A percentile compares a stretch with the other conserved stretches of the same genome.
Evolutionary conservation across 2,113 vertebrate species (phyloP).

Genomic region (Poicephalus meyeri): DNA sequence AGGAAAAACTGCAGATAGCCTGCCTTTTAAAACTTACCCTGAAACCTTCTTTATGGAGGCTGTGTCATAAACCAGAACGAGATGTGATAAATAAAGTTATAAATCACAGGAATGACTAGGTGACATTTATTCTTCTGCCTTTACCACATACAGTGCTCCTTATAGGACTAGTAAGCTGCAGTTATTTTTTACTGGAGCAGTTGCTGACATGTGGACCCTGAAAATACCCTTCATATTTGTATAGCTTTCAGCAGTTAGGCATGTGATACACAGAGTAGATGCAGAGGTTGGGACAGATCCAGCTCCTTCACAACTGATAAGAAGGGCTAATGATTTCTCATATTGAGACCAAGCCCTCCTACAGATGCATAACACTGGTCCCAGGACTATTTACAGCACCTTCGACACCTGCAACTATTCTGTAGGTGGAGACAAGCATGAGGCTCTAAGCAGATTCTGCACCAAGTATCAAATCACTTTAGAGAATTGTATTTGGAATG

Average conservation of each 20-base stretch:
- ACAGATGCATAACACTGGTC: not conserved
- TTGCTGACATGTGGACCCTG: not conserved
- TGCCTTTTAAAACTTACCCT: not conserved
- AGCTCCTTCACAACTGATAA: conserved; percentile 25
- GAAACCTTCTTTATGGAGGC: not conserved
- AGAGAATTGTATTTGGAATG: not conserved
- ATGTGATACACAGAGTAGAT: not conserved
- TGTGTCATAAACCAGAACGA: not conserved
- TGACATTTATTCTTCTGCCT: not conserved
- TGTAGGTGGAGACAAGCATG: not conserved
- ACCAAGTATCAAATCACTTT: not conserved
- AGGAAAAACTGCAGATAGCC: not conserved
- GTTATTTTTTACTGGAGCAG: not conserved
- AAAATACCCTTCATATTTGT: not conserved
- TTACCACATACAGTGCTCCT: not conserved
- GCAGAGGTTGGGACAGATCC: not conserved
- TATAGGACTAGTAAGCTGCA: not conserved
- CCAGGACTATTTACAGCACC: conserved; percentile 8
- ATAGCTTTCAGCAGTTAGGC: not conserved
- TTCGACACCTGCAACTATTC: conserved; percentile 9
- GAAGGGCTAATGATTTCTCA: conserved; percentile 17
- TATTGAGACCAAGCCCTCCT: not conserved
- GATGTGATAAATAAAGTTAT: not conserved
- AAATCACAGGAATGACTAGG: not conserved
- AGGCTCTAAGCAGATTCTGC: not conserved